phyloP scores from a whole-genome alignment of 1,140 invertebrate species.

The Macrobrachium rosenbergii region DNA sequence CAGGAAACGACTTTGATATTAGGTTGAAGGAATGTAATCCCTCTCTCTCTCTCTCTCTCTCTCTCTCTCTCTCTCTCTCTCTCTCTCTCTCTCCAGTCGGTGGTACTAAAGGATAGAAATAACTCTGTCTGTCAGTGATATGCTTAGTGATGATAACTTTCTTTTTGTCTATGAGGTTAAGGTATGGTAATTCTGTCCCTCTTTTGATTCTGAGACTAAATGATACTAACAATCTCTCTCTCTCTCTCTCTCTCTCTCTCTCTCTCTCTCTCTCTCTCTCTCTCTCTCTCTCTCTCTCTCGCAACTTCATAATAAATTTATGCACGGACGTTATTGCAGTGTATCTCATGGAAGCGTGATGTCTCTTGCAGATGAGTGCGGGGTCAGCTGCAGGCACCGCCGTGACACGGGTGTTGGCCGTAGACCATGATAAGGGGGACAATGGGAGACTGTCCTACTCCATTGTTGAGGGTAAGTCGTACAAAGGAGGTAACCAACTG shows the following conservation, averaged over 20 bases:
- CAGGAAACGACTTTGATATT: no score
- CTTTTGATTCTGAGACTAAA: no score
- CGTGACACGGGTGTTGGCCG: conserved; percentile 80
- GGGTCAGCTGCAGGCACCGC: conserved; percentile 74
- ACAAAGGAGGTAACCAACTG: conserved; percentile 70
- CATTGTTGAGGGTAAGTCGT: conserved; percentile 76
- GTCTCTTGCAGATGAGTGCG: conserved; percentile 74
- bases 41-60: no score
- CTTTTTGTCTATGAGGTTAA: no score
- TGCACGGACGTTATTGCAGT: neutral
- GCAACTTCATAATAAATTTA: neutral
- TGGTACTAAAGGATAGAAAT: no score
- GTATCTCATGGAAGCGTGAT: neutral
- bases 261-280: conserved; percentile 12
- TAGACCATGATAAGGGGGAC: conserved; percentile 75
- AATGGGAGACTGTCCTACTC: conserved; percentile 86
- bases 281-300: conserved; percentile 1
- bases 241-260: neutral
- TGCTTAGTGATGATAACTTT: no score
- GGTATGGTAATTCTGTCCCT: no score
- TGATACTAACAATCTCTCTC: no score
- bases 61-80: no score
- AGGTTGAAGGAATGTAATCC: no score
- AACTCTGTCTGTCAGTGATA: no score
- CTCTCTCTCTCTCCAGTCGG: no score